Conservation (phyloP, 2,113 vertebrate species). For the Arizona elegans region DNA sequence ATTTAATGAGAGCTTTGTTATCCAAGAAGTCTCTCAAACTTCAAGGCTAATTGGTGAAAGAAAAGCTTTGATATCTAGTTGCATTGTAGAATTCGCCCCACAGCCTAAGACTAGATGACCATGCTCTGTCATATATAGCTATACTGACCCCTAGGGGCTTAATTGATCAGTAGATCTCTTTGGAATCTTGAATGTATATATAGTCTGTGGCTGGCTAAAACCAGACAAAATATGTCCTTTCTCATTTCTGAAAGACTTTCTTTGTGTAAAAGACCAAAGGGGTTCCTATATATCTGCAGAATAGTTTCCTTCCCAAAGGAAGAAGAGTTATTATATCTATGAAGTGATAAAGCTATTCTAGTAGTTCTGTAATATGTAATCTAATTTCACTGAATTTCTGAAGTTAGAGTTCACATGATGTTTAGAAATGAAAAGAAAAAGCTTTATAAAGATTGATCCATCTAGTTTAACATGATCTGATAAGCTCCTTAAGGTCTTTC, state of each 20-base stretch:
- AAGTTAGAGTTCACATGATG: neutral
- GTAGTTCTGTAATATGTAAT: neutral
- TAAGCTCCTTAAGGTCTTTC: neutral
- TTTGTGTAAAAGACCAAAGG: neutral
- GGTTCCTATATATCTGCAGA: neutral
- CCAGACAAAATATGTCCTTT: slow-evolving; percentile 14
- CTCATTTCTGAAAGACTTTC: neutral
- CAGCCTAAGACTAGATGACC: neutral
- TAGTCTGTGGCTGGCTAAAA: slow-evolving; percentile 37
- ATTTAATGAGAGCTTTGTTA: neutral
- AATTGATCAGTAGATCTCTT: slow-evolving; percentile 18
- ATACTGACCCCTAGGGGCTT: slow-evolving; percentile 74
- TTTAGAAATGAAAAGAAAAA: neutral
- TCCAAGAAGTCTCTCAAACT: neutral
- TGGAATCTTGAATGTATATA: slow-evolving; percentile 25
- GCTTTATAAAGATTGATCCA: neutral
- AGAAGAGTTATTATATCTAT: neutral
- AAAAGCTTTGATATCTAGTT: neutral
- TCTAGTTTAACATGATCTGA: neutral
- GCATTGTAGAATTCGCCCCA: neutral
- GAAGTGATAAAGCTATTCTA: neutral
- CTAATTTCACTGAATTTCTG: neutral
- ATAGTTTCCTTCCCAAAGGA: neutral
- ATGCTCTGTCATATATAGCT: slow-evolving; percentile 43
- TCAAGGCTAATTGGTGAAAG: neutral